Evolutionary conservation across 2,113 vertebrate species (phyloP).

Genomic region (cattle (Bos taurus)): DNA sequence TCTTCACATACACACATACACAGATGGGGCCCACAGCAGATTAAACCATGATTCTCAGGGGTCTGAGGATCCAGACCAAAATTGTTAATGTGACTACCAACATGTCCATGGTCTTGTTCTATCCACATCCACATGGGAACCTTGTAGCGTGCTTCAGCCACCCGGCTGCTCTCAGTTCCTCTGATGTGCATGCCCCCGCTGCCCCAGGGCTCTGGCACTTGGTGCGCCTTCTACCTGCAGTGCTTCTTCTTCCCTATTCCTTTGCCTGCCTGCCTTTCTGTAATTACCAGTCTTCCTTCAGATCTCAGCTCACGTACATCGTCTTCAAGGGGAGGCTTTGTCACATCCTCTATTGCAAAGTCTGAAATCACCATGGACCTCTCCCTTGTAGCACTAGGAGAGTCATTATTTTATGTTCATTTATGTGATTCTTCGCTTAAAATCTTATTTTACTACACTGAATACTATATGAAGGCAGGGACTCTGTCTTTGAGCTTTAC

Average conservation of each 20-base stretch:
- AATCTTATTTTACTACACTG: background rate
- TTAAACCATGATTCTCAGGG: background rate
- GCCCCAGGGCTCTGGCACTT: background rate
- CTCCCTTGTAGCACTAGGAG: background rate
- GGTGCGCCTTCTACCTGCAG: background rate
- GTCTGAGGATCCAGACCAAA: background rate
- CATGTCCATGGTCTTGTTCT: background rate
- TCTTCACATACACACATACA: background rate
- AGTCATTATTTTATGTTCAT: background rate
- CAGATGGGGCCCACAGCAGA: background rate
- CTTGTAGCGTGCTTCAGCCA: background rate
- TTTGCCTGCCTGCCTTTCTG: background rate
- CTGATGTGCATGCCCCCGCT: fast-evolving
- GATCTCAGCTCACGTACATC: background rate
- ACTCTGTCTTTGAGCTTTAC: background rate
- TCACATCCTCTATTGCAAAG: background rate
- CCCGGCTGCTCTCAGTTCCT: background rate
- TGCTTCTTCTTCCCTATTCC: background rate
- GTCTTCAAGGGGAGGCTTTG: background rate
- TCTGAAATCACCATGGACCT: background rate
- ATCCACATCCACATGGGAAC: too few species aligned
- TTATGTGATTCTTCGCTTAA: background rate
- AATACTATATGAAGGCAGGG: background rate
- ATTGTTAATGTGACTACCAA: background rate
- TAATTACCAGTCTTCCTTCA: background rate